Conservation (phyloP, 2,797 vertebrate species). For the Brachyalestes nurse region DNA sequence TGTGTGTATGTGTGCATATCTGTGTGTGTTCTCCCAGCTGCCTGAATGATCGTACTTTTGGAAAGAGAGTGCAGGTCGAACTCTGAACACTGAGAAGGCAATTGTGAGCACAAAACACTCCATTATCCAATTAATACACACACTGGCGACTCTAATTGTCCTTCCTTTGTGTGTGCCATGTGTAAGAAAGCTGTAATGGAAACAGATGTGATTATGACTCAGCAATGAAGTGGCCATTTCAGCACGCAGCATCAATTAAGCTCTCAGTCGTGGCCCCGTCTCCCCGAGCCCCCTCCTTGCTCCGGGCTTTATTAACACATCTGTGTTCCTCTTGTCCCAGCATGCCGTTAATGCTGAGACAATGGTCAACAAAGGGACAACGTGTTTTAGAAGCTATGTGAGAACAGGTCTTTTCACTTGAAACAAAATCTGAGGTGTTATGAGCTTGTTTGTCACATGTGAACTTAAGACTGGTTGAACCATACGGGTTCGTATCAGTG, state of each 20-base stretch:
- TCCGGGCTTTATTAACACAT: constrained; percentile 59
- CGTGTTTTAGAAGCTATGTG: constrained; percentile 59
- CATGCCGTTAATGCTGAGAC: constrained; percentile 49
- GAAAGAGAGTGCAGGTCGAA: constrained; percentile 58
- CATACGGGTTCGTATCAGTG: background rate
- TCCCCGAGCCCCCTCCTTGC: constrained; percentile 52
- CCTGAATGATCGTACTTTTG: constrained; percentile 55
- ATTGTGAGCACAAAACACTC: constrained; percentile 63
- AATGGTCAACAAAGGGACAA: constrained; percentile 43
- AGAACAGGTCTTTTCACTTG: constrained; percentile 49
- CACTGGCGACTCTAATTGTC: constrained; percentile 63
- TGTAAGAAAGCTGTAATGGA: constrained; percentile 73
- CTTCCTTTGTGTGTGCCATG: constrained; percentile 76
- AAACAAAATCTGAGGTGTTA: constrained; percentile 40
- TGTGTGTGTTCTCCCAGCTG: constrained; percentile 52
- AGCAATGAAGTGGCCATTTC: constrained; percentile 65
- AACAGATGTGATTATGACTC: constrained; percentile 69
- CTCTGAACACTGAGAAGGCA: constrained; percentile 61
- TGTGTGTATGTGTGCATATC: constrained; percentile 13
- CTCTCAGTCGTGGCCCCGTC: constrained; percentile 51
- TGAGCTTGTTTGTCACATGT: constrained; percentile 15
- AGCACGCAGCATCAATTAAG: constrained; percentile 61
- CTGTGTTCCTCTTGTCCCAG: constrained; percentile 56
- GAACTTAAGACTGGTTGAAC: background rate
- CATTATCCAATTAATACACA: constrained; percentile 71